These are phyloP conservation scores for Venusia cambrica DNA, from an alignment of 2,888 invertebrate species.

Conservation along the genomic window DNA sequence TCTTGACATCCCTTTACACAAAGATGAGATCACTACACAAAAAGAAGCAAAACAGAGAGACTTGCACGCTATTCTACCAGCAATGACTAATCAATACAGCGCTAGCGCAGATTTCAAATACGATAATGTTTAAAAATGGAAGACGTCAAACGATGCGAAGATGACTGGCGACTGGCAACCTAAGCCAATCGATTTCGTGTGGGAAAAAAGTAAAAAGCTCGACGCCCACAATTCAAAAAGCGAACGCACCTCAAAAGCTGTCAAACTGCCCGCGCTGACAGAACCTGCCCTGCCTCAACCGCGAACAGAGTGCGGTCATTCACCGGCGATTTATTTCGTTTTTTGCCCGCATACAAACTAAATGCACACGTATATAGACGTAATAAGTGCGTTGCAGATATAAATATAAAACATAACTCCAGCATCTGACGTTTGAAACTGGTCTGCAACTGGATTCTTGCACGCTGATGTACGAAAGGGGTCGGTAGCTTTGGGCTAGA, in stretches of 20 bases:
- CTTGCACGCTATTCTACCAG: conserved; percentile 3
- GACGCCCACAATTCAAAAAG: conserved; percentile 72
- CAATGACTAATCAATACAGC: conserved; percentile 36
- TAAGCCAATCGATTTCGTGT: conserved; percentile 53
- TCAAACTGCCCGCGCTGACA: conserved; percentile 64
- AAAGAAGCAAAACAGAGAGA: conserved; percentile 7
- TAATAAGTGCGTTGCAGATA: conserved; percentile 55
- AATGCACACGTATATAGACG: conserved; percentile 49
- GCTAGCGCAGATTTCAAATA: conserved; percentile 27
- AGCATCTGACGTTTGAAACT: conserved; percentile 60
- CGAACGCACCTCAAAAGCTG: conserved; percentile 75
- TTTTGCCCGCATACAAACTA: conserved; percentile 74
- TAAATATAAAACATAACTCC: conserved; percentile 63
- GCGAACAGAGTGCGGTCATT: conserved; percentile 58
- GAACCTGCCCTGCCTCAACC: conserved; percentile 70
- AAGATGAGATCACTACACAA: conserved; percentile 7
- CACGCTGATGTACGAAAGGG: conserved; percentile 24
- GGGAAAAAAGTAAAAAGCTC: conserved; percentile 46
- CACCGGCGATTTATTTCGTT: conserved; percentile 71
- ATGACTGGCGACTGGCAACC: conserved; percentile 44
- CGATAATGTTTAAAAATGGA: conserved; percentile 25
- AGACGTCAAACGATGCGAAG: conserved; percentile 31
- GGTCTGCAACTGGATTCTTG: conserved; percentile 62
- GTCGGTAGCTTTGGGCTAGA: conserved; percentile 50
- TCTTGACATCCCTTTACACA: conserved; percentile 8